Evolutionary conservation across 2,113 vertebrate genomes (phyloP), one percentile per base, ranked within the genome.

Genomic region (Cygnus atratus): DNA sequence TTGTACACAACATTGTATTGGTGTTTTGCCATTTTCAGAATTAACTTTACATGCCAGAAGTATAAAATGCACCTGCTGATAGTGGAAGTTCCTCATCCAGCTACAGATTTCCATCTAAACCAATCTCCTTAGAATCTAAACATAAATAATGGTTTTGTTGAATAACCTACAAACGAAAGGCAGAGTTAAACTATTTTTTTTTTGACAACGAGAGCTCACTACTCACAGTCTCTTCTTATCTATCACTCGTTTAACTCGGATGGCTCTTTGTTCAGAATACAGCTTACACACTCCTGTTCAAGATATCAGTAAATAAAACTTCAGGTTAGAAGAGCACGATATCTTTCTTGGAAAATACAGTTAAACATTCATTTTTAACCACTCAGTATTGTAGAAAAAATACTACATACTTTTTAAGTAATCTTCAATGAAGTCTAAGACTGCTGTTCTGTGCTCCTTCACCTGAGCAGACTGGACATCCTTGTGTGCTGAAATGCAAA

Each of bases 181-280:
- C 61, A 94, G 11, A 75, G 35, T 84, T 90, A 78, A 89, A 72
- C 11, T 76, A 7, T 43, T 81, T 73, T 90, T 74, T 17, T 52
- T 50, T 28, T 52, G n/a, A 54, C 26, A 28, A 72, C 5, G 9
- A 54, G 26, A 29, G 35, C n/a, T 39, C 43, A 25, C 10, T 96
- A 99, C 99, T 99, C 90, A 99, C 99, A 99, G 88, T 97, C 99
- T 98, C 96, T 99, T 99, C 97, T 99, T 99, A 93, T 99, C 99
- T 96, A 99, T 98, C 93, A 99, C 98, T 67, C 98, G 98, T 92
- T 99, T 99, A 41, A 99, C 99, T 79, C 99, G 96, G 90, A 99
- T 98, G 46, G 99, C 99, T 96, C 99, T 98, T 84, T 99, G 99
- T 87, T 99, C 99, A 13, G 99, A 99, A 96, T 99, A 99, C 72